phyloP scores from a whole-genome alignment of 2,113 vertebrate species.

The Hippocampus mohnikei region DNA sequence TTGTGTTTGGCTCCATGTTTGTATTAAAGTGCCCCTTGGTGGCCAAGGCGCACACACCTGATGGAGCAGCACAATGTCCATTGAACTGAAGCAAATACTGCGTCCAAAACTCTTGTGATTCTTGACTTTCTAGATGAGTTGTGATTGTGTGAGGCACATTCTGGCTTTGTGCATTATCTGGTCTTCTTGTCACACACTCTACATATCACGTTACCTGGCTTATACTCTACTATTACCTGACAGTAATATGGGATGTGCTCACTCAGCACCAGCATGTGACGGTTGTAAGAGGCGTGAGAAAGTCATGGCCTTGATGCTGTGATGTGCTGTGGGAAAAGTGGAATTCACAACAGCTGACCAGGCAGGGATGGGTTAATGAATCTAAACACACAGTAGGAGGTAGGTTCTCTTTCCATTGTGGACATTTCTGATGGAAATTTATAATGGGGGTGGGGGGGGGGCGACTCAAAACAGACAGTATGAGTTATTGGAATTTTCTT shows the following conservation, averaged over 20 bases:
- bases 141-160: not conserved
- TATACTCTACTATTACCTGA: not conserved
- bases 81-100: too few species aligned
- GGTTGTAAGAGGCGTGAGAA: conserved; percentile 27
- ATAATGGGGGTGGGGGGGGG: not conserved
- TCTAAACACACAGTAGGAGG: conserved; percentile 16
- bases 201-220: not conserved
- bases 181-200: not conserved
- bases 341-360: conserved; percentile 14
- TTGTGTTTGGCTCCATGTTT: too few species aligned
- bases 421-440: conserved; percentile 1
- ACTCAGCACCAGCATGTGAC: conserved; percentile 11
- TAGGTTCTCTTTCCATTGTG: conserved; percentile 12
- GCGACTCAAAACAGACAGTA: not conserved
- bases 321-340: conserved; percentile 12
- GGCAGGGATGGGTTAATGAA: conserved; percentile 18
- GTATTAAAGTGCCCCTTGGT: too few species aligned
- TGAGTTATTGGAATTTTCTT: not conserved
- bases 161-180: not conserved
- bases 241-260: not conserved
- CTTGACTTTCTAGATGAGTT: not conserved
- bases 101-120: too few species aligned
- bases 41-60: too few species aligned
- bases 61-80: too few species aligned
- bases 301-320: conserved; percentile 6